Conservation (phyloP, 2,113 vertebrate genomes). For the Psittacus erithacus region DNA sequence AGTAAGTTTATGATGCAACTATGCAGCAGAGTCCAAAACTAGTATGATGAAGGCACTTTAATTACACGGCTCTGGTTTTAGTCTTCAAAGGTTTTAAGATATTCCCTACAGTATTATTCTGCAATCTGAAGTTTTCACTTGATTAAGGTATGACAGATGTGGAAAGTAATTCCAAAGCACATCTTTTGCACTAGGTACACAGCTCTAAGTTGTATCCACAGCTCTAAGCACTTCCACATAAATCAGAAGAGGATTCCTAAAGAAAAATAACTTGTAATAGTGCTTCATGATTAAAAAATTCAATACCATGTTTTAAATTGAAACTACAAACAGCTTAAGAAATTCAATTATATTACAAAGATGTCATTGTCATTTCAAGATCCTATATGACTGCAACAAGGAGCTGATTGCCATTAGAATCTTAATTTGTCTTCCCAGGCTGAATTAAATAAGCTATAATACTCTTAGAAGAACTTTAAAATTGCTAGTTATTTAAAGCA, state of each 20-base stretch:
- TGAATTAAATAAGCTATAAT: not conserved
- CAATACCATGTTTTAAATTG: not conserved
- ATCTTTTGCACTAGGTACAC: not conserved
- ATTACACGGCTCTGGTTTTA: not conserved
- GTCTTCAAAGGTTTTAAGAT: not conserved
- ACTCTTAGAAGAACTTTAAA: not conserved
- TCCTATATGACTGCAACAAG: not conserved
- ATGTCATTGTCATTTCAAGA: not conserved
- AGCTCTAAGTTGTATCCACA: not conserved
- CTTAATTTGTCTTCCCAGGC: not conserved
- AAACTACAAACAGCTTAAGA: not conserved
- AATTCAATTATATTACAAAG: conserved; percentile 10
- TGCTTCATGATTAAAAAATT: not conserved
- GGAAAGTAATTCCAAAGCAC: conserved; percentile 3
- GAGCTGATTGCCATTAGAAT: not conserved
- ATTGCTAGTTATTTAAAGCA: not conserved
- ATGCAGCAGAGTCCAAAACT: not conserved
- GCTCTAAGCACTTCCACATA: not conserved
- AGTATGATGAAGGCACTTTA: not conserved
- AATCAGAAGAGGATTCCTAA: not conserved
- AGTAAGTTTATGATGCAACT: not conserved
- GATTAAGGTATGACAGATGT: not conserved
- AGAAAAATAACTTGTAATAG: not conserved
- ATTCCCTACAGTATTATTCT: not conserved
- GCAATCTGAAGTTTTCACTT: not conserved